These are phyloP conservation scores for Leptinotarsa tumamoca DNA, from an alignment of 2,888 invertebrate genomes.

Conservation along the genomic window DNA sequence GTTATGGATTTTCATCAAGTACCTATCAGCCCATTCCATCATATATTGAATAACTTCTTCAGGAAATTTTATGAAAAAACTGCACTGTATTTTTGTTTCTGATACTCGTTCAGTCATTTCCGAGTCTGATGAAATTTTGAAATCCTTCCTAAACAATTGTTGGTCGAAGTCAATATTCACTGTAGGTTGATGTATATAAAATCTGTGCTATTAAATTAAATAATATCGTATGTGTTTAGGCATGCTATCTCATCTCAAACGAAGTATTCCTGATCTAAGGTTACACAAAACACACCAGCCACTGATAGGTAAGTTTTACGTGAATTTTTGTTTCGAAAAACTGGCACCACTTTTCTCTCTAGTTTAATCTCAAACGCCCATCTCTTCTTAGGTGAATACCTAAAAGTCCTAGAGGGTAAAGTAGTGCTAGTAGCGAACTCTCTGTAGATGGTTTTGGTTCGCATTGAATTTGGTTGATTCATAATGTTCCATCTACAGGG, in stretches of 20 bases:
- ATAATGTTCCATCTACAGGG: constrained; percentile 11
- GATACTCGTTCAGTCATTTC: background rate
- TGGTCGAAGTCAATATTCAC: background rate
- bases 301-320: constrained; percentile 75
- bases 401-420: constrained; percentile 27
- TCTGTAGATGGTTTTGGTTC: constrained; percentile 11
- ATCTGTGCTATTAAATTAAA: constrained; percentile 53
- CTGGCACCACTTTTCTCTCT: constrained; percentile 36
- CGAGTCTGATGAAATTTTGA: background rate
- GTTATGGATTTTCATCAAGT: no score
- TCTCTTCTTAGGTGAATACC: constrained; percentile 3
- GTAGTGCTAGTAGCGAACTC: constrained; percentile 30
- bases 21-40: no score
- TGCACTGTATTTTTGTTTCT: no score
- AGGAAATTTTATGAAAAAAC: no score
- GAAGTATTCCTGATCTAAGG: constrained; percentile 89
- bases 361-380: background rate
- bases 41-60: no score
- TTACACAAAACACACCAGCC: constrained; percentile 82
- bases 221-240: constrained; percentile 73
- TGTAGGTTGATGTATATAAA: constrained; percentile 29
- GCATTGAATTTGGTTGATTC: background rate
- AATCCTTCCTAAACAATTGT: background rate
- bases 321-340: constrained; percentile 35
- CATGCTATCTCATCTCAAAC: constrained; percentile 89